Percentiles rank a stretch among this genome's conserved stretches.
Conservation (phyloP, 2,888 invertebrate species). For the Agrotis segetum region DNA sequence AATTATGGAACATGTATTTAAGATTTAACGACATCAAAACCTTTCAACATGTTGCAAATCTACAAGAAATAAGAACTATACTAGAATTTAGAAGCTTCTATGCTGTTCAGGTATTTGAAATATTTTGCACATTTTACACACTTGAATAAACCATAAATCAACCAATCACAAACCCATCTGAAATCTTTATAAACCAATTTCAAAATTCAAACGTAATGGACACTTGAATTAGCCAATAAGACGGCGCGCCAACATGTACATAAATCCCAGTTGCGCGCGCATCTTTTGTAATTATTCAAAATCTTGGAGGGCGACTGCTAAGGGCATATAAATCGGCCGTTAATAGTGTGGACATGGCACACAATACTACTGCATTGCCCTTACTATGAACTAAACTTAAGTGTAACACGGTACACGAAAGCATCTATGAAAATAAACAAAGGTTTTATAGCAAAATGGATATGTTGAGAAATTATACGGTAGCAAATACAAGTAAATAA, state of each 20-base stretch:
- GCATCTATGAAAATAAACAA: neutral
- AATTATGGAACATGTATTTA: neutral
- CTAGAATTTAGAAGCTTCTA: neutral
- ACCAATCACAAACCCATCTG: constrained; percentile 40
- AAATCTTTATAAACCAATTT: constrained; percentile 62
- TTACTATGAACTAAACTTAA: constrained; percentile 70
- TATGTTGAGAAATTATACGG: neutral
- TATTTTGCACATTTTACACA: constrained; percentile 2
- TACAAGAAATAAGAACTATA: neutral
- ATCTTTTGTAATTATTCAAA: constrained; percentile 87
- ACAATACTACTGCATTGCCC: constrained; percentile 80
- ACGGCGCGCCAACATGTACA: constrained; percentile 74
- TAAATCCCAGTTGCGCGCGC: constrained; percentile 75
- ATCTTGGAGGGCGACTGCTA: constrained; percentile 77
- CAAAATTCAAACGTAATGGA: constrained; percentile 71
- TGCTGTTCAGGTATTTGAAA: neutral
- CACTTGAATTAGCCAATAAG: constrained; percentile 79
- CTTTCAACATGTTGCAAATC: neutral
- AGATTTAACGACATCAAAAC: neutral
- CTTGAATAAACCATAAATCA: constrained; percentile 47
- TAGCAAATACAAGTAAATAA: neutral
- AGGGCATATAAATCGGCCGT: constrained; percentile 84
- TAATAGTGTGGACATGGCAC: constrained; percentile 85
- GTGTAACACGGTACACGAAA: constrained; percentile 67
- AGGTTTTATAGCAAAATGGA: neutral